Percentiles rank a stretch among this genome's conserved stretches.
phyloP scores from a whole-genome alignment of 2,113 vertebrate genomes.

The Lipophrys pholis region DNA sequence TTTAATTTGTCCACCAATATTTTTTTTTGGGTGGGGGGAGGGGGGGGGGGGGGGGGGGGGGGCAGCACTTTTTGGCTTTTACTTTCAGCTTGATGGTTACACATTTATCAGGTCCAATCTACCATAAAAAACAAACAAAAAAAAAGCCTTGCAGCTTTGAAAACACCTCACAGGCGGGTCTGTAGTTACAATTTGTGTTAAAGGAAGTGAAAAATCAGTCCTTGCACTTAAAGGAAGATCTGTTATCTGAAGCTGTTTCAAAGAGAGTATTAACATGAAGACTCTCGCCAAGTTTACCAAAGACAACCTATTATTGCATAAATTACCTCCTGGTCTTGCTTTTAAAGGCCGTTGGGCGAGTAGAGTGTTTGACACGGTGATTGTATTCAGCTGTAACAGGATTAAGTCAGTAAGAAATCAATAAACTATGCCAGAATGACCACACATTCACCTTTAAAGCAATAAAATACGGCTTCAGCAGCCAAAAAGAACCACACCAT shows the following conservation, averaged over 20 bases:
- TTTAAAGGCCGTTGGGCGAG: slow-evolving; percentile 40
- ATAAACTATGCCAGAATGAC: slow-evolving; percentile 62
- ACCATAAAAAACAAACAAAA: slow-evolving; percentile 12
- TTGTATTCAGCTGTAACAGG: slow-evolving; percentile 40
- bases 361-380: slow-evolving; percentile 19
- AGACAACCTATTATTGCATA: neutral
- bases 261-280: slow-evolving; percentile 16
- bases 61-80: too few relatives aligned
- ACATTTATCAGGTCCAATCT: slow-evolving; percentile 16
- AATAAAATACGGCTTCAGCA: slow-evolving; percentile 40
- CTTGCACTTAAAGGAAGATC: neutral
- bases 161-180: slow-evolving; percentile 1
- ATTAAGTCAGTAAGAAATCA: slow-evolving; percentile 61
- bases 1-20: slow-evolving; percentile 23
- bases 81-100: too few relatives aligned
- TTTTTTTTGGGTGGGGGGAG: neutral
- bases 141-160: neutral
- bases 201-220: slow-evolving; percentile 18
- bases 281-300: slow-evolving; percentile 31
- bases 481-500: slow-evolving; percentile 31
- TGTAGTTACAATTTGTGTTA: slow-evolving; percentile 11
- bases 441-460: slow-evolving; percentile 48
- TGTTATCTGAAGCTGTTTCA: slow-evolving; percentile 12
- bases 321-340: slow-evolving; percentile 25
- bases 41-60: too few relatives aligned